Base-by-base conservation (phyloP, 2,113 vertebrate genomes). In the Eurystomus gularis region DNA sequence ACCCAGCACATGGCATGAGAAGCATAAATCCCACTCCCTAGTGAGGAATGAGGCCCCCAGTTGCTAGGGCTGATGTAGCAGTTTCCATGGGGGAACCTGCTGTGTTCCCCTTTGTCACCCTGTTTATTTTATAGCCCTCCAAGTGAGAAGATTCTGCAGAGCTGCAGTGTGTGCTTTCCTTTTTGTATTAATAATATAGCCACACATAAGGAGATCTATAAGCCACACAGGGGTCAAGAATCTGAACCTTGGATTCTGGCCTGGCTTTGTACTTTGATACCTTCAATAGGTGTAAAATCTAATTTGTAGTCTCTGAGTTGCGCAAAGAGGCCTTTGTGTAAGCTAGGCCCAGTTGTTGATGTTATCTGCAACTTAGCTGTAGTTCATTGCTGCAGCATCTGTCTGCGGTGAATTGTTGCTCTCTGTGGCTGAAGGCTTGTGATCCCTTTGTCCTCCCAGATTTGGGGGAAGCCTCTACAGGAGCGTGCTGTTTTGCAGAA, bases 51-150 rank as follows among this genome's bases (percentile, higher is more conserved):
- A 83, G 82, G 64, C 72, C 72, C 71, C 78, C 86, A 86, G 71
- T 29, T 37, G 14, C 37, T 65, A 39, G 60, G 55, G n/a, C 79
- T 82, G 92, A 82, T 72, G 29, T 24, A 87, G 57, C 78, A 73
- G 46, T 88, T 96, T 86, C 82, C 64, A 15, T 29, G n/a, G 42
- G 71, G 49, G 23, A 82, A 12, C 60, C 31, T 2, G 13, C 75
- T 66, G 62, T 44, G 60, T 80, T 93, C 37, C 29, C 64, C 58
- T 94, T 76, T 91, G 62, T 77, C 64, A 62, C 64, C 69, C 33
- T 81, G 58, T 87, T 94, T 91, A 55, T 64, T 94, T 96, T 88
- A 23, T 19, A 91, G 33, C 54, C 31, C 46, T 88, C 25, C 87
- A 66, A 62, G 87, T 58, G 69, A 81, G 84, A 85, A 58, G 64